Conservation (phyloP, 2,113 vertebrate genomes). For the Sminthopsis crassicaudata region DNA sequence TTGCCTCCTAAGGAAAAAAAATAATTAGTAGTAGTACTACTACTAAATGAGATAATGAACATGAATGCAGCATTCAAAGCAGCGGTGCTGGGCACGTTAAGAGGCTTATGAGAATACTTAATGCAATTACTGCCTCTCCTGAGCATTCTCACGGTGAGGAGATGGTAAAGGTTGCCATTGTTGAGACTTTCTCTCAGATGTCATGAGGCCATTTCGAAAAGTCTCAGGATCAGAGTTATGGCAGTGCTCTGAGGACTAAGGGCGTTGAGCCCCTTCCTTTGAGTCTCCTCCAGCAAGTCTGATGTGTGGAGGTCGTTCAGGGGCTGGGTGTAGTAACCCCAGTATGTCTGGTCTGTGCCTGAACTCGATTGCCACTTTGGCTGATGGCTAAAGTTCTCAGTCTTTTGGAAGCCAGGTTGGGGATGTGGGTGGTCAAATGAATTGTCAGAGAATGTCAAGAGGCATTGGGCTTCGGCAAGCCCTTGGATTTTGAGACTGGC, state of each 20-base stretch:
- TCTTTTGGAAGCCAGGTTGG: no score
- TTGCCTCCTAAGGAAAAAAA: background rate
- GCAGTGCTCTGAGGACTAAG: background rate
- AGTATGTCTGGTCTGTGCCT: background rate
- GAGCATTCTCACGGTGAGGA: background rate
- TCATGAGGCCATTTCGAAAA: background rate
- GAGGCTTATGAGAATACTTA: background rate
- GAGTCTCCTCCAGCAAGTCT: background rate
- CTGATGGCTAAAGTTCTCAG: no score
- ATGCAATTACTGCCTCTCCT: no score
- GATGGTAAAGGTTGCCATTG: background rate
- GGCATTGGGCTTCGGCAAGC: background rate
- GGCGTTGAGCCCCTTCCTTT: no score
- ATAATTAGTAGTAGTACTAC: background rate
- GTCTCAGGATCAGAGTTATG: background rate
- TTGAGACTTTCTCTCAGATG: background rate
- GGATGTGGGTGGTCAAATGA: background rate
- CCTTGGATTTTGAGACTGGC: background rate
- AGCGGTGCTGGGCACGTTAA: background rate
- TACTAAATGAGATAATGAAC: background rate
- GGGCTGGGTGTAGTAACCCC: no score
- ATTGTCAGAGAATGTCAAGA: background rate
- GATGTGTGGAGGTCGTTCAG: background rate
- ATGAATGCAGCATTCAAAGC: background rate
- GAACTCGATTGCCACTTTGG: background rate